A percentile compares a stretch with the other conserved stretches of the same genome.
Conservation (phyloP, 1,140 invertebrate species). For the Drosophila repleta region DNA sequence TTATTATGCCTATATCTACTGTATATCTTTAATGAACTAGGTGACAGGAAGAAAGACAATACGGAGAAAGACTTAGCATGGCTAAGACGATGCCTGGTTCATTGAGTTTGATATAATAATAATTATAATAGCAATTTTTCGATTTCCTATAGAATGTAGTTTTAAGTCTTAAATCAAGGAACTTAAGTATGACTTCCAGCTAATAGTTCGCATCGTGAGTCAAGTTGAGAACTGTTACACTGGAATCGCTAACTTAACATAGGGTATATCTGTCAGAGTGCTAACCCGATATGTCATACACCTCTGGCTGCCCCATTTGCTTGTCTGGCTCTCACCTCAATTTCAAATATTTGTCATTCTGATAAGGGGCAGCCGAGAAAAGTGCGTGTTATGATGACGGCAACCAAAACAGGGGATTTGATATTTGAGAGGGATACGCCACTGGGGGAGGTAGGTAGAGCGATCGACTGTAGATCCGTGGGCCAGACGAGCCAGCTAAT, state of each 20-base stretch:
- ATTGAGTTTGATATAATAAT: too few relatives aligned
- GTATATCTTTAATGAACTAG: too few relatives aligned
- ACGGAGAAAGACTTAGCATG: too few relatives aligned
- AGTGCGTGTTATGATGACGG: slow-evolving; percentile 33
- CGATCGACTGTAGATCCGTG: slow-evolving; percentile 4
- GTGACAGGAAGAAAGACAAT: too few relatives aligned
- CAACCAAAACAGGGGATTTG: not conserved
- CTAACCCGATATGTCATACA: slow-evolving; percentile 24
- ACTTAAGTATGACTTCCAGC: too few relatives aligned
- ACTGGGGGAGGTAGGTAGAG: not conserved
- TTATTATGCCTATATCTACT: too few relatives aligned
- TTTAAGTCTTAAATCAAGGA: too few relatives aligned
- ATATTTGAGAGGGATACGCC: slow-evolving; percentile 12
- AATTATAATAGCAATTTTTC: too few relatives aligned
- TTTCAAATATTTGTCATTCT: slow-evolving; percentile 78
- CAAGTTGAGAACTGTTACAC: too few relatives aligned
- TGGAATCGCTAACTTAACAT: not conserved
- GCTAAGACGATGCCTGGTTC: too few relatives aligned
- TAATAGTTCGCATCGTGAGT: too few relatives aligned
- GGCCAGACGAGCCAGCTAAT: slow-evolving; percentile 35
- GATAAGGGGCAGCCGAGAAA: slow-evolving; percentile 67
- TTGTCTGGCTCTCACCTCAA: slow-evolving; percentile 55
- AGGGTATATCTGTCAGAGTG: slow-evolving; percentile 19
- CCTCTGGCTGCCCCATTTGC: not conserved
- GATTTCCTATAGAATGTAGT: too few relatives aligned